Evolutionary conservation across 2,113 vertebrate genomes (phyloP).

Genomic region (Ursus arctos): DNA sequence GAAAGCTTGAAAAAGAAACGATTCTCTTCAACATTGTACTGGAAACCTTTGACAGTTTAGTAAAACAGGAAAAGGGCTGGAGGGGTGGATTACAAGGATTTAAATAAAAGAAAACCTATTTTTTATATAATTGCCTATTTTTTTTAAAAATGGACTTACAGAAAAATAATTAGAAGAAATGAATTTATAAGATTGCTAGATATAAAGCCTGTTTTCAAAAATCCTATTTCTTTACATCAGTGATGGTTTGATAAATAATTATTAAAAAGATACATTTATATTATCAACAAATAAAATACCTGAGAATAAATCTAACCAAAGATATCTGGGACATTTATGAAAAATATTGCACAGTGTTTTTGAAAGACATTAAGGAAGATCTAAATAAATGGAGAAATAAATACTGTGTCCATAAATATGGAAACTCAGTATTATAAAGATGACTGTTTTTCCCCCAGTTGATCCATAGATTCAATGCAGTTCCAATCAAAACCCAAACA

Average conservation of each 20-base stretch:
- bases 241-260: background rate
- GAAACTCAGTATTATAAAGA: slow-evolving; percentile 53
- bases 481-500: slow-evolving; percentile 49
- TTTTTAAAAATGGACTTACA: background rate
- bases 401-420: background rate
- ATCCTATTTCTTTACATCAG: background rate
- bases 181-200: slow-evolving; percentile 33
- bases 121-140: background rate
- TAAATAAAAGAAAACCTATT: slow-evolving; percentile 9
- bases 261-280: slow-evolving; percentile 11
- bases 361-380: background rate
- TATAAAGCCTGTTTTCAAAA: slow-evolving; percentile 37
- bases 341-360: background rate
- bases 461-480: slow-evolving; percentile 59
- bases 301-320: background rate
- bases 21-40: background rate
- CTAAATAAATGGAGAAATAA: slow-evolving; percentile 15
- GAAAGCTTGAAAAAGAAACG: slow-evolving; percentile 6
- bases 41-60: background rate
- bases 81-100: background rate
- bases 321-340: background rate
- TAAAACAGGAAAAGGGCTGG: background rate
- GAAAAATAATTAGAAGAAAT: slow-evolving; percentile 4
- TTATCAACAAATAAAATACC: slow-evolving; percentile 10
- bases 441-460: background rate